A percentile compares a stretch with the other conserved stretches of the same genome.
Conservation (phyloP, 2,797 vertebrate species). For the Onychomys leucogaster region DNA sequence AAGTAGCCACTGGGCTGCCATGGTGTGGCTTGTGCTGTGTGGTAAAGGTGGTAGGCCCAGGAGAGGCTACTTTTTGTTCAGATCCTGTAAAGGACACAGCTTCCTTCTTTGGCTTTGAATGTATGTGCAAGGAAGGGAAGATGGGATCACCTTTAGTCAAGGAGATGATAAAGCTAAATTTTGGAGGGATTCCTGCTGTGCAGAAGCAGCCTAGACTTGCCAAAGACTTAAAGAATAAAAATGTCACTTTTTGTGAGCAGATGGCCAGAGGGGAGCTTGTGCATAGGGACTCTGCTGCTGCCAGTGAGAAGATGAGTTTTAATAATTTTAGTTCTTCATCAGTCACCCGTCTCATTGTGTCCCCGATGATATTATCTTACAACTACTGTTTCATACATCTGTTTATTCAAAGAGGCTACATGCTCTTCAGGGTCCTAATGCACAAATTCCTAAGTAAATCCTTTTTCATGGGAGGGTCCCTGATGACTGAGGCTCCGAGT, state of each 20-base stretch:
- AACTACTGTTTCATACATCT: background rate
- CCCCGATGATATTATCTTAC: background rate
- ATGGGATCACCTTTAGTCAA: slow-evolving; percentile 36
- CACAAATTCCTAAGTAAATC: background rate
- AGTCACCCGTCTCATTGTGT: slow-evolving; percentile 12
- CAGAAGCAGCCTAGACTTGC: slow-evolving; percentile 36
- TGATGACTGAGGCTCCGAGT: background rate
- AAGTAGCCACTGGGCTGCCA: background rate
- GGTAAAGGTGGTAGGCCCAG: background rate
- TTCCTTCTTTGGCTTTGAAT: slow-evolving; percentile 9
- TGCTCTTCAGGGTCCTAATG: background rate
- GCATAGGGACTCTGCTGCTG: slow-evolving; percentile 31
- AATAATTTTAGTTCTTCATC: slow-evolving; percentile 58
- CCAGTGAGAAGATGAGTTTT: slow-evolving; percentile 44
- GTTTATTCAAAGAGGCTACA: slow-evolving; percentile 1
- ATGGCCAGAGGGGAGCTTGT: slow-evolving; percentile 52
- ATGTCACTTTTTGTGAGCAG: slow-evolving; percentile 61
- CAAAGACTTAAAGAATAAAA: slow-evolving; percentile 51
- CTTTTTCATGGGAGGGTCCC: background rate
- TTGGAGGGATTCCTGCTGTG: slow-evolving; percentile 41
- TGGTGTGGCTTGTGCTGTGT: background rate
- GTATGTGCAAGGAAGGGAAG: background rate
- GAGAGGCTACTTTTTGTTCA: background rate
- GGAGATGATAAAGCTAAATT: slow-evolving; percentile 50
- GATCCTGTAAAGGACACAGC: background rate